phyloP scores from a whole-genome alignment of 2,797 vertebrate species.

The Vipera ursinii region DNA sequence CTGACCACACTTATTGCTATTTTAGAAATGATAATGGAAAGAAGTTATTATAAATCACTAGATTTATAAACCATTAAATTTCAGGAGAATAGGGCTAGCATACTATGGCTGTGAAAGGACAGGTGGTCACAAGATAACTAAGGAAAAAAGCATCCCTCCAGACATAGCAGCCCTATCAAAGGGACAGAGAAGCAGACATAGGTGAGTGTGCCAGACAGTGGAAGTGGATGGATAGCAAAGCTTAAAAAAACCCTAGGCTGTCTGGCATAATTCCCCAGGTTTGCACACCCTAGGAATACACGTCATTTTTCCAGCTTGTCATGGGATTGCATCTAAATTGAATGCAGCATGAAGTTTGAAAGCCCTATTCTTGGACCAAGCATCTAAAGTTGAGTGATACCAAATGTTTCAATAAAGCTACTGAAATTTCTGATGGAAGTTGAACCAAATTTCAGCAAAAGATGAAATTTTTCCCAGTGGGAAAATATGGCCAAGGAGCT shows the following conservation, averaged over 20 bases:
- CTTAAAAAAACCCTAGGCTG: neutral
- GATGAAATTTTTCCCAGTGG: neutral
- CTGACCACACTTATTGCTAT: neutral
- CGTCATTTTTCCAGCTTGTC: neutral
- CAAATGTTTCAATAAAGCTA: neutral
- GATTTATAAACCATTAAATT: neutral
- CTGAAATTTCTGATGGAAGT: neutral
- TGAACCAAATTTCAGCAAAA: neutral
- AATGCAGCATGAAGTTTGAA: neutral
- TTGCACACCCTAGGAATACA: neutral
- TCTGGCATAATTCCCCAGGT: neutral
- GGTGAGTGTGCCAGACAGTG: neutral
- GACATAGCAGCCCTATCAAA: neutral
- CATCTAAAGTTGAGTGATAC: neutral
- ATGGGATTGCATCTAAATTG: neutral
- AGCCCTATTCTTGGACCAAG: neutral
- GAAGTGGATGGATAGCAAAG: neutral
- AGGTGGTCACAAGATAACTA: neutral
- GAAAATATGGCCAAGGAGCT: neutral
- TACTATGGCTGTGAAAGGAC: neutral
- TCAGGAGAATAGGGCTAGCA: neutral
- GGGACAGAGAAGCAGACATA: neutral
- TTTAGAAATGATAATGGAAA: neutral
- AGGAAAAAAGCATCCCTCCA: neutral
- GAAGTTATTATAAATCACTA: neutral